A percentile compares a stretch with the other conserved stretches of the same genome.
Evolutionary conservation across 2,888 invertebrate species (phyloP).

Genomic region (Drosophila neutralis): DNA sequence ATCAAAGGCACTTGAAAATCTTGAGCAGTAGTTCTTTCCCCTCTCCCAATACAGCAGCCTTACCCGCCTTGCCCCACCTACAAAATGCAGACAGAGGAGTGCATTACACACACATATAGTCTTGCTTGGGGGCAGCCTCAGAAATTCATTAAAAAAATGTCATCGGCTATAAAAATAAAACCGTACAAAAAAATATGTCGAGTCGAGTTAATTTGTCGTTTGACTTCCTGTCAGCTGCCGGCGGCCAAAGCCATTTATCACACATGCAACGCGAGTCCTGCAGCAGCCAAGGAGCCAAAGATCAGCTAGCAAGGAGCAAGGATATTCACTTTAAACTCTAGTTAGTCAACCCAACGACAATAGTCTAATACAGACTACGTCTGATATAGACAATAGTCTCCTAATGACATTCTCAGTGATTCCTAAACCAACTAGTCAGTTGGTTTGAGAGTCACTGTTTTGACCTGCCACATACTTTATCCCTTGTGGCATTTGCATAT

Average conservation of each 20-base stretch:
- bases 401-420: neutral
- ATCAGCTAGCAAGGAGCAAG: neutral
- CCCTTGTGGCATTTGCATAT: slow-evolving; percentile 32
- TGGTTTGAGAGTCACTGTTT: slow-evolving; percentile 4
- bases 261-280: slow-evolving; percentile 25
- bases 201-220: slow-evolving; percentile 70
- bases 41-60: neutral
- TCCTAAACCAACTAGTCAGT: neutral
- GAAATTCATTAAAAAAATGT: slow-evolving; percentile 68
- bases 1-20: slow-evolving; percentile 35
- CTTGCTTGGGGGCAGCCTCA: slow-evolving; percentile 24
- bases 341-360: neutral
- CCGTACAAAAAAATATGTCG: slow-evolving; percentile 22
- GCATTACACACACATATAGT: slow-evolving; percentile 24
- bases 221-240: slow-evolving; percentile 82
- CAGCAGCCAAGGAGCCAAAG: neutral
- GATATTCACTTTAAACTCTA: neutral
- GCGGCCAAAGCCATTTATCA: slow-evolving; percentile 38
- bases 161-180: slow-evolving; percentile 64
- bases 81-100: slow-evolving; percentile 19
- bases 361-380: neutral
- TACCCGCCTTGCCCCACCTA: slow-evolving; percentile 8
- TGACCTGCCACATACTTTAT: neutral
- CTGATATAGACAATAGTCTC: neutral
- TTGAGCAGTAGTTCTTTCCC: neutral